Evolutionary conservation across 2,797 vertebrate genomes (phyloP).

Genomic region (Urosaurus nigricauda): DNA sequence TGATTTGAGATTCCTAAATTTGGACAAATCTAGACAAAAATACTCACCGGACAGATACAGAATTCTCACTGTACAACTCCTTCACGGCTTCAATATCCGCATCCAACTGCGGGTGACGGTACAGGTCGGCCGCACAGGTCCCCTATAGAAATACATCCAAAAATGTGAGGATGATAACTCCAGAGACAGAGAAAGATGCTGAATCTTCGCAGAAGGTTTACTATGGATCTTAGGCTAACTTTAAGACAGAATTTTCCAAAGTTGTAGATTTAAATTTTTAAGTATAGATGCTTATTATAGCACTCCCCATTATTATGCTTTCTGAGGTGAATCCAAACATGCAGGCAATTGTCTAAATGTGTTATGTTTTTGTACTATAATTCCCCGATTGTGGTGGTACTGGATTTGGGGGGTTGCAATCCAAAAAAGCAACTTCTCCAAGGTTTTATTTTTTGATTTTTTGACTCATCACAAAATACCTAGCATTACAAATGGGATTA

Average conservation of each 20-base stretch:
- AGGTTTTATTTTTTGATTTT: too few species aligned
- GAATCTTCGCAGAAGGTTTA: not conserved
- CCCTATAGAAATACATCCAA: constrained; percentile 81
- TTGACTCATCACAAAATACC: too few species aligned
- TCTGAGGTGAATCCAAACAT: not conserved
- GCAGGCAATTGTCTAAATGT: too few species aligned
- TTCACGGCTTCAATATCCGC: constrained; percentile 98
- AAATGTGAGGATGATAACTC: not conserved
- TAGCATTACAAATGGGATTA: too few species aligned
- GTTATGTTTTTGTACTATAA: too few species aligned
- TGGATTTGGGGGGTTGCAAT: too few species aligned
- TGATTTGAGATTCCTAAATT: not conserved
- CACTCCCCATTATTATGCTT: not conserved
- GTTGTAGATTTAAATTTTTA: not conserved
- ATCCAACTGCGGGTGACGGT: constrained; percentile 96
- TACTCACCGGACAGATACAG: constrained; percentile 91
- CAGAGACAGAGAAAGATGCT: not conserved
- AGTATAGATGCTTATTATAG: not conserved
- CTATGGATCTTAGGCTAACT: not conserved
- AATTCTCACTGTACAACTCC: constrained; percentile 97
- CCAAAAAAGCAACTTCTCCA: too few species aligned
- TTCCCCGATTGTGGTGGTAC: too few species aligned
- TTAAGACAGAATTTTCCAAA: not conserved
- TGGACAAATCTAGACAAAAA: accelerated
- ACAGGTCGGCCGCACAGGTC: constrained; percentile 95